Evolutionary conservation across 2,113 vertebrate species (phyloP).

Genomic region (Pygoscelis antarcticus): DNA sequence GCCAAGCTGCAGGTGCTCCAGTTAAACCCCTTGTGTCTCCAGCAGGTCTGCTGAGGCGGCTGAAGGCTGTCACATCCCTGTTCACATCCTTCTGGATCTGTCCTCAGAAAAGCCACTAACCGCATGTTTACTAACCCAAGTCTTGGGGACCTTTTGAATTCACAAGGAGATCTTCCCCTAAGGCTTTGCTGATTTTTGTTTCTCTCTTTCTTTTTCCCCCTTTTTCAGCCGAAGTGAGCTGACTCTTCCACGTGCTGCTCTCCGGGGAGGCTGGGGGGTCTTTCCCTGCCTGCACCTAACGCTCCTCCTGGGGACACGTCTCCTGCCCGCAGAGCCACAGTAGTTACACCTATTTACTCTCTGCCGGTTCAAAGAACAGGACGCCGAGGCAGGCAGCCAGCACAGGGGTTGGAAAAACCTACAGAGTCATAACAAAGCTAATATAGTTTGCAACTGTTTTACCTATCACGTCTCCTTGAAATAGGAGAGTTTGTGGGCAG

Average conservation of each 20-base stretch:
- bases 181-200: neutral
- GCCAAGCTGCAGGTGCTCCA: neutral
- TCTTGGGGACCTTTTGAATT: neutral
- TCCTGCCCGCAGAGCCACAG: neutral
- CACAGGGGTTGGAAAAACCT: neutral
- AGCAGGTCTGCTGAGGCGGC: neutral
- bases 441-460: neutral
- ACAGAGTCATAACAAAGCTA: neutral
- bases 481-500: neutral
- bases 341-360: neutral
- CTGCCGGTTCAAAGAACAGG: neutral
- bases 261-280: neutral
- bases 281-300: neutral
- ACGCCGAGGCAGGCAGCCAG: neutral
- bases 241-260: neutral
- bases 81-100: neutral
- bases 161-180: neutral
- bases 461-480: neutral
- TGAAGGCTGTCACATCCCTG: neutral
- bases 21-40: neutral
- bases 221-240: neutral
- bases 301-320: neutral
- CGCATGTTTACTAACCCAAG: rapidly evolving
- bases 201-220: neutral
- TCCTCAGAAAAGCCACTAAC: neutral